phyloP scores from a whole-genome alignment of 2,797 vertebrate species.

The Phylloscopus collybita region DNA sequence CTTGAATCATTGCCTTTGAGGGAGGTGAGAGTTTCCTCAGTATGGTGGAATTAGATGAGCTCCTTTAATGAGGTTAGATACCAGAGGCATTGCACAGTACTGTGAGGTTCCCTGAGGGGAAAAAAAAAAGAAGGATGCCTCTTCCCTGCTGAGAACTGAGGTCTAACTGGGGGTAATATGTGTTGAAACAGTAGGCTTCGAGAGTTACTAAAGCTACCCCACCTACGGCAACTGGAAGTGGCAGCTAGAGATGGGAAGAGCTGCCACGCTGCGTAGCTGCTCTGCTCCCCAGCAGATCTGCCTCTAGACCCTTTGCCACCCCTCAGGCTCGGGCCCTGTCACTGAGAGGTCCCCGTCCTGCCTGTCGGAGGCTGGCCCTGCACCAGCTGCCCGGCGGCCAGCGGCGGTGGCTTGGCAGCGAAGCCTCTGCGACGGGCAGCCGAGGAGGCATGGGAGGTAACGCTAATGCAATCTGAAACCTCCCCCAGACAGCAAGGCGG shows the following conservation, averaged over 20 bases:
- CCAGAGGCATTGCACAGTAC: neutral
- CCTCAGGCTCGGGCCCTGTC: neutral
- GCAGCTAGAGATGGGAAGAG: neutral
- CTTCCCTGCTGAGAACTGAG: neutral
- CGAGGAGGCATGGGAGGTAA: neutral
- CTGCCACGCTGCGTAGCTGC: rapidly evolving
- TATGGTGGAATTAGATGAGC: neutral
- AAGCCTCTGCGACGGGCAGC: neutral
- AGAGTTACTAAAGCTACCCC: neutral
- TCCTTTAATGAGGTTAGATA: constrained; percentile 54
- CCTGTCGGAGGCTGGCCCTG: neutral
- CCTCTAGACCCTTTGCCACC: neutral
- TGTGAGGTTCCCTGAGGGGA: neutral
- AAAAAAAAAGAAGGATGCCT: neutral
- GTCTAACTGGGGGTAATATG: neutral
- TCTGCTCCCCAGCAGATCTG: neutral
- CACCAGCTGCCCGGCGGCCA: constrained; percentile 20
- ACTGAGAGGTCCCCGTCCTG: neutral
- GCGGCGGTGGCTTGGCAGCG: rapidly evolving
- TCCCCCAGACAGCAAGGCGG: neutral
- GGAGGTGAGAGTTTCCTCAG: constrained; percentile 58
- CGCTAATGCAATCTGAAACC: constrained; percentile 48
- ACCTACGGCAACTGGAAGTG: neutral
- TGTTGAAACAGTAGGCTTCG: neutral
- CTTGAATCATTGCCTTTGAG: constrained; percentile 57